Evolutionary conservation across 2,113 vertebrate genomes (phyloP), one percentile per base, ranked within the genome.

Genomic region (Gymnogyps californianus): DNA sequence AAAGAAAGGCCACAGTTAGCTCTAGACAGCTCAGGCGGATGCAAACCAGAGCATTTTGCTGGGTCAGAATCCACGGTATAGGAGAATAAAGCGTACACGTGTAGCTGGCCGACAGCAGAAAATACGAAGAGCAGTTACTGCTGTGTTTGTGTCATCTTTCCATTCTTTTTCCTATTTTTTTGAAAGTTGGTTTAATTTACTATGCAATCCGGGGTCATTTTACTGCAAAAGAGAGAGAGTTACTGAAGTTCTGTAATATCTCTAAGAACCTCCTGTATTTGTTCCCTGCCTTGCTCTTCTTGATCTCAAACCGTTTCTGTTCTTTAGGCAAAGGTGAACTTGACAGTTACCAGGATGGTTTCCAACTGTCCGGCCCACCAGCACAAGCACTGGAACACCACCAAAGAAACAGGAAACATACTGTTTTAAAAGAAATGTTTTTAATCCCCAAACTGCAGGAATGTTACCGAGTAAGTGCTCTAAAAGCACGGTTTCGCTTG

Each of bases 41-140:
- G 28, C 76, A 71, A 67, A 61, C 14, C 31, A 18, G 72, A 51
- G 69, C 15, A 1, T 44, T 67, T 42, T 55, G 64, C n/a, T 29
- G 87, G 69, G 5, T 51, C 67, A 38, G 9, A 82, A 31, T 12
- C 36, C 44, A 8, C 25, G 24, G 16, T 14, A 1, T 1, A 1
- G 86, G 51, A 74, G 72, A 32, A 36, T 3, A 9, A 36, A 57
- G 12, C 3, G 4, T 9, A 7, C 12, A 2, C 0, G 0, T 11
- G 49, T 29, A 8, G 28, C 67, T 83, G 64, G n/a, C 26, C 25
- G 34, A 0, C 3, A 47, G 59, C 62, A 64, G 57, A 14, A 34
- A 44, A 71, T 9, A 51, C 0, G 0, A 7, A 54, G 55, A 75
- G 42, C 38, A 18, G 46, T 25, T 70, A 6, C 31, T 32, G 69